These are phyloP conservation scores for Dendrolimus pini DNA, from an alignment of 2,888 invertebrate genomes.

Conservation along the genomic window DNA sequence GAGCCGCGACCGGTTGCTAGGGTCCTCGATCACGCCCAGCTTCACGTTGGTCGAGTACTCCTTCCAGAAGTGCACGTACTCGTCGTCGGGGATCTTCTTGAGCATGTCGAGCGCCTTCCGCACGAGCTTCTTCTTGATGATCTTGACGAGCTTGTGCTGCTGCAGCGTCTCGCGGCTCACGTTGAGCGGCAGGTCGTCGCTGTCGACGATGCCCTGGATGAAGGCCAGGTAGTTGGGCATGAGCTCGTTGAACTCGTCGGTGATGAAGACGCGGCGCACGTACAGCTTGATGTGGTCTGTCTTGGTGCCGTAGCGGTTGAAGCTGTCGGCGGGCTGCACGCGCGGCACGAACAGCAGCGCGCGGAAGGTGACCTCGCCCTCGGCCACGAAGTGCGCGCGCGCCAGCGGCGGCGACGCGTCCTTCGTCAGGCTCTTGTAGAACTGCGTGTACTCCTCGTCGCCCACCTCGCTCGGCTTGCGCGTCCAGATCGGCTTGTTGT, in stretches of 20 bases:
- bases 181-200: conserved; percentile 98
- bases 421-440: conserved; percentile 97
- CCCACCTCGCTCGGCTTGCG: conserved; percentile 89
- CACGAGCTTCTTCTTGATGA: conserved; percentile 99
- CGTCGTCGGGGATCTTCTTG: conserved; percentile 94
- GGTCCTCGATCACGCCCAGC: conserved; percentile 98
- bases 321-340: conserved; percentile 93
- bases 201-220: conserved; percentile 98
- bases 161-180: conserved; percentile 98
- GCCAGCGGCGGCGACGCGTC: conserved; percentile 89
- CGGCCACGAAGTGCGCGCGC: conserved; percentile 96
- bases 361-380: conserved; percentile 99
- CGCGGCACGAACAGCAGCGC: conserved; percentile 96
- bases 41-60: conserved; percentile 99
- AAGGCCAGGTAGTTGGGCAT: conserved; percentile 98
- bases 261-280: conserved; percentile 98
- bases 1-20: conserved; percentile 95
- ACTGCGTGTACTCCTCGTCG: conserved; percentile 94
- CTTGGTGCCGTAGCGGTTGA: conserved; percentile 96
- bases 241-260: conserved; percentile 99
- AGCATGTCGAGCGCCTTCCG: conserved; percentile 98
- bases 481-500: conserved; percentile 99
- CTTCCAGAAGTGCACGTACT: conserved; percentile 97
- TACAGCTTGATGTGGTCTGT: conserved; percentile 97
- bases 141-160: conserved; percentile 98